These are phyloP conservation scores for Alligator sinensis DNA, from an alignment of 2,113 vertebrate genomes.

Conservation along the genomic window DNA sequence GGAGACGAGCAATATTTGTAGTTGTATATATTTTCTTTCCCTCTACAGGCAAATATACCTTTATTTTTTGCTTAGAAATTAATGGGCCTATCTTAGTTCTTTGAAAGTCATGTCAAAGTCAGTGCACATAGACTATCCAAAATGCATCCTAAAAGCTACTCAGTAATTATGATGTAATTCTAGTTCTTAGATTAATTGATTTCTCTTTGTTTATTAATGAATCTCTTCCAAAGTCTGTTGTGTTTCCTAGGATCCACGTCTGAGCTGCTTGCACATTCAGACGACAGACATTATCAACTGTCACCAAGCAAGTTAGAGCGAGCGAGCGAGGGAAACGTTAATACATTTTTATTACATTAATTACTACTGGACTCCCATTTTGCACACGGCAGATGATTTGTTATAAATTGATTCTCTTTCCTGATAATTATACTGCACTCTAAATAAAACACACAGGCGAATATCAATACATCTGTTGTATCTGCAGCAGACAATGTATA, in stretches of 20 bases:
- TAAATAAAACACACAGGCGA: conserved; percentile 36
- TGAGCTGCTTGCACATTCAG: conserved; percentile 25
- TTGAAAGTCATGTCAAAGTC: background rate
- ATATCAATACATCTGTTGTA: conserved; percentile 52
- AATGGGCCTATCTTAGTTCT: background rate
- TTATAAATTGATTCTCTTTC: conserved; percentile 69
- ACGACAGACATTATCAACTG: background rate
- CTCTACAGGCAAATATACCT: background rate
- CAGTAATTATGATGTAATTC: background rate
- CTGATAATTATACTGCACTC: conserved; percentile 57
- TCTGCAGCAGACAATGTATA: conserved; percentile 20
- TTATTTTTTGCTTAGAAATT: background rate
- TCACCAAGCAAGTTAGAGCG: background rate
- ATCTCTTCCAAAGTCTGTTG: conserved; percentile 35
- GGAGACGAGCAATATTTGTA: background rate
- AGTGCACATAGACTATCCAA: fast-evolving
- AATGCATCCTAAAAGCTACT: background rate
- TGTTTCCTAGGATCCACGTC: background rate
- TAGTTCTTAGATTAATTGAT: background rate
- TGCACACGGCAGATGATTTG: conserved; percentile 63
- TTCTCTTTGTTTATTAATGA: conserved; percentile 21
- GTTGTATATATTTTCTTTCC: background rate
- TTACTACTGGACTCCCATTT: conserved; percentile 53
- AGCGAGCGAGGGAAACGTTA: background rate
- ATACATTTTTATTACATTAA: conserved; percentile 58